Base-by-base conservation (phyloP, 1,140 invertebrate genomes). In the Leptinotarsa undecemlineata region DNA sequence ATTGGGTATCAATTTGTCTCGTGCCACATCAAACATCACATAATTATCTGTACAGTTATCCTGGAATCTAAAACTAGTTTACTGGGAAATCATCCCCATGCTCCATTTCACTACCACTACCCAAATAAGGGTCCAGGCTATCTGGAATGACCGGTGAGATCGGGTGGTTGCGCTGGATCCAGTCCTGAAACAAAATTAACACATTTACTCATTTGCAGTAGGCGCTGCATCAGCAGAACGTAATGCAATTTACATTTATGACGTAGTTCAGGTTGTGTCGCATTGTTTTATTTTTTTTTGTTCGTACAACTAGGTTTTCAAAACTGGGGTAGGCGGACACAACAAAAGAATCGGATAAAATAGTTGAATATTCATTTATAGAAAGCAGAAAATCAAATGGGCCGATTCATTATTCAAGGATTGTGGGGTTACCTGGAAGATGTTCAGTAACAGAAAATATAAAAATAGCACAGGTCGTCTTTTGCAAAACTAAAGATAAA, bases 101-200 rank as follows among this genome's bases (percentile, higher is more conserved):
- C 51, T 19, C 51, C 51, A 57, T 57, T 57, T 57, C 51, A 57
- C 51, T 19, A 57, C 51, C n/a, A 57, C 51, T 15, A 57, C 51
- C 51, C 51, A 57, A 57, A 57, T 57, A 17, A 57, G 51, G 51
- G 51, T 57, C 51, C 51, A 57, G 17, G 51, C 51, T 57, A 57
- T 57, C 17, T 57, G 51, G 51, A 57, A 57, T 57, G 51, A 57
- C 17, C 51, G 51, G 51, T 57, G 51, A 57, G 15, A 57, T 57
- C 51, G 15, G 15, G 51, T 57, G 15, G 51, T 19, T 57, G n/a
- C 51, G n/a, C 14, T 19, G 51, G 51, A 15, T 4, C 51, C n/a
- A 15, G 51, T 17, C 51, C 51, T 57, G 51, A 57, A 57, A 57
- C 51, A 57, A 57, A 57, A 57, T 57, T 57, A 57, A n/a, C 51